phyloP scores from a whole-genome alignment of 2,888 invertebrate genomes.

The Isoperla grammatica region DNA sequence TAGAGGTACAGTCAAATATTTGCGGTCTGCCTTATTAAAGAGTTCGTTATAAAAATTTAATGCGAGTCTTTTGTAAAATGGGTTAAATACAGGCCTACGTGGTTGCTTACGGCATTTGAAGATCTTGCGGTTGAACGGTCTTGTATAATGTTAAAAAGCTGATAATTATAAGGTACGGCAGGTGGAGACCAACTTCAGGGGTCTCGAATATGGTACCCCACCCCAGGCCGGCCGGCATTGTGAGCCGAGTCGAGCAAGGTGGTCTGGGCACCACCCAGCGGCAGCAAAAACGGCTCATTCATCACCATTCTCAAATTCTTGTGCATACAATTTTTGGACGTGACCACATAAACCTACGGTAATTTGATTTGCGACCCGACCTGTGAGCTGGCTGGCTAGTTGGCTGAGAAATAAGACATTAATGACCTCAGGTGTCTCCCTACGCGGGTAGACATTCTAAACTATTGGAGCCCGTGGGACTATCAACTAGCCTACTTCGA shows the following conservation, averaged over 20 bases:
- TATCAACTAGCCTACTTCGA: no score
- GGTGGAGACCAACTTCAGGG: slow-evolving; percentile 2
- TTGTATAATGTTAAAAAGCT: slow-evolving; percentile 13
- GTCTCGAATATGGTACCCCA: background rate
- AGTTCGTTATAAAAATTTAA: background rate
- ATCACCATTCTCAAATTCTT: no score
- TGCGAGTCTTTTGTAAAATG: background rate
- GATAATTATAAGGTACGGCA: slow-evolving; percentile 21
- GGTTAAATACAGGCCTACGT: no score
- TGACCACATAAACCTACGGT: no score
- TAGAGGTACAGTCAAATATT: background rate
- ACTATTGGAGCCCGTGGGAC: background rate
- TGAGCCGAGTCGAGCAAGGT: no score
- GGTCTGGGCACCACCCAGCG: no score
- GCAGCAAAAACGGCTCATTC: no score
- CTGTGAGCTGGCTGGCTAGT: background rate
- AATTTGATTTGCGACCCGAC: background rate
- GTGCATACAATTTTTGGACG: no score
- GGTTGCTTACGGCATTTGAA: background rate
- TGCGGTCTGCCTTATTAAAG: background rate
- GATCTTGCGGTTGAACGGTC: background rate
- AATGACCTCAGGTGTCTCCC: background rate
- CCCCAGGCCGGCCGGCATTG: no score
- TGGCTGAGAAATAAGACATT: background rate
- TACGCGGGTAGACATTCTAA: background rate